phyloP scores from a whole-genome alignment of 2,797 vertebrate genomes.

The Gallinago nigripennis region DNA sequence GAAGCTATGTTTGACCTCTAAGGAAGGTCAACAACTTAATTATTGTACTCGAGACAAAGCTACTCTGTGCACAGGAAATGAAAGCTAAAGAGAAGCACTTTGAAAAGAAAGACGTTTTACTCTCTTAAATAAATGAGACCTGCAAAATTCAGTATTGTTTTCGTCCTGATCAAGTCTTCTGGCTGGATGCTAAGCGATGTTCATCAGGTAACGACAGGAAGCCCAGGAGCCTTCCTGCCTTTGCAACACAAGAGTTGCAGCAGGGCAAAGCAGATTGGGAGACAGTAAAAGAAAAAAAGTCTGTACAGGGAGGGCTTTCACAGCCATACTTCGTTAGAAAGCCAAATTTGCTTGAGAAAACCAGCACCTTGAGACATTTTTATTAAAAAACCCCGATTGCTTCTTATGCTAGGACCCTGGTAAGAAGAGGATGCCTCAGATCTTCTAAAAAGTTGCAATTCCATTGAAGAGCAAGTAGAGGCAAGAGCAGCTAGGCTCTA shows the following conservation, averaged over 20 bases:
- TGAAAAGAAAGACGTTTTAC: constrained; percentile 63
- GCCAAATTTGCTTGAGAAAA: constrained; percentile 5
- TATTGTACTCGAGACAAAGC: constrained; percentile 77
- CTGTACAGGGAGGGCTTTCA: not conserved
- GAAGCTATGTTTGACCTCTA: constrained; percentile 74
- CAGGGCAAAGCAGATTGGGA: constrained; percentile 3
- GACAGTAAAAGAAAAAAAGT: not conserved
- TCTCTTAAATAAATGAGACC: constrained; percentile 68
- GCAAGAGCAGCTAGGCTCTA: not conserved
- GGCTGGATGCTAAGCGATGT: constrained; percentile 62
- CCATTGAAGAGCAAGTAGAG: not conserved
- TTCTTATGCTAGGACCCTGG: not conserved
- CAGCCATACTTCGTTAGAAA: not conserved
- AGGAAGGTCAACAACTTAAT: constrained; percentile 76
- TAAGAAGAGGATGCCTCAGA: not conserved
- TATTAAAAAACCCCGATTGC: not conserved
- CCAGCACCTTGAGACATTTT: not conserved
- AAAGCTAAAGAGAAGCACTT: constrained; percentile 71
- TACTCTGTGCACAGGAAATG: constrained; percentile 75
- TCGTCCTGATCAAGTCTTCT: constrained; percentile 41
- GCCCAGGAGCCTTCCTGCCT: constrained; percentile 47
- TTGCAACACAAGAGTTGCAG: not conserved
- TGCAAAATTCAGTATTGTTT: constrained; percentile 57
- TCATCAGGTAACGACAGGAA: constrained; percentile 33
- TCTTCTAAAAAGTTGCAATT: not conserved